Evolutionary conservation across 1,140 invertebrate genomes (phyloP), one percentile per base, ranked within the genome.

Genomic region (Zaprionus davidi): DNA sequence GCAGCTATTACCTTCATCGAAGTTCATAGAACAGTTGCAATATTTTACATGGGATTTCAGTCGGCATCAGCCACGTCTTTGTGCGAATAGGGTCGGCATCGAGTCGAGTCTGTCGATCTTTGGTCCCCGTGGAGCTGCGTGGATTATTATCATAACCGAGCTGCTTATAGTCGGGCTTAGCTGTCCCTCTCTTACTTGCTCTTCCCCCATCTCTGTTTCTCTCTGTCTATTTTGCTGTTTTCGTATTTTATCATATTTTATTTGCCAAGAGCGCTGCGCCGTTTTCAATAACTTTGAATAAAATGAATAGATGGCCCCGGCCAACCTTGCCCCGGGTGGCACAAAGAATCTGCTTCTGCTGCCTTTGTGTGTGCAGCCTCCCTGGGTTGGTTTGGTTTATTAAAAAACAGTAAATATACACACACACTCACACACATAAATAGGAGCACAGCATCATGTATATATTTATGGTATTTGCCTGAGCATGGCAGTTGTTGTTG

Each of bases 261-360:
- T 86, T 85, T 66, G 75, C 80, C 73, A 60, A 66, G 59, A 66
- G 79, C 56, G 53, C 70, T 84, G 82, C 64, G 73, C 74, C 71
- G 84, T 67, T 76, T 81, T 84, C 82, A 84, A 84, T 84, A 84
- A 81, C 64, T 84, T 70, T 75, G 82, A 71, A 84, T 78, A 84
- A 84, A 81, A 85, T 80, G 78, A 85, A 84, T 85, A 75, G 76
- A 83, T 84, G 82, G 69, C 72, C 78, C 53, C 72, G 59, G 63
- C 70, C 82, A 85, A 84, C 77, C 78, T 81, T 85, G 78, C 75
- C 71, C 41, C 65, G n/a, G 69, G 79, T 68, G 71, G 63, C 44
- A 49, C 38, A 36, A 63, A 38, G 56, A 46, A 58, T 26, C 59
- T 24, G 46, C 56, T 17, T 17, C 56, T 51, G 28, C 60, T 49